phyloP scores from a whole-genome alignment of 2,113 vertebrate genomes.

The Vulpes vulpes region DNA sequence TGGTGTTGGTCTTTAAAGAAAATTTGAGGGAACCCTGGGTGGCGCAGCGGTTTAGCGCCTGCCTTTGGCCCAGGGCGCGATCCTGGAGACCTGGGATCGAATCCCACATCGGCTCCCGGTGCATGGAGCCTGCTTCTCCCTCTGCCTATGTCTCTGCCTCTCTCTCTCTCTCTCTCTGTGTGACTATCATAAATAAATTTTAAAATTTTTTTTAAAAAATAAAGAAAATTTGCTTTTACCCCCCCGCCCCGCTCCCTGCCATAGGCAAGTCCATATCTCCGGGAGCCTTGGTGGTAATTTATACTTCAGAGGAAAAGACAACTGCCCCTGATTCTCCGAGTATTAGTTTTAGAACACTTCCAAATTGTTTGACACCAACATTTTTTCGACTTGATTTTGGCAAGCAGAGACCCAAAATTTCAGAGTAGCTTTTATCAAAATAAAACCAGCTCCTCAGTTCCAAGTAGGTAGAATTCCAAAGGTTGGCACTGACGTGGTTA shows the following conservation, averaged over 20 bases:
- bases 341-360: slow-evolving; percentile 60
- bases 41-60: too few relatives aligned
- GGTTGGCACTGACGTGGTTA: neutral
- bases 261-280: neutral
- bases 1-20: neutral
- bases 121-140: too few relatives aligned
- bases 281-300: neutral
- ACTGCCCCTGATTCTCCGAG: slow-evolving; percentile 37
- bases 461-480: slow-evolving; percentile 42
- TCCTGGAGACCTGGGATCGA: too few relatives aligned
- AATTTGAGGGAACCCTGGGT: too few relatives aligned
- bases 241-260: too few relatives aligned
- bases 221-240: too few relatives aligned
- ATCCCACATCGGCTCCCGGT: too few relatives aligned
- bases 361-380: slow-evolving; percentile 37
- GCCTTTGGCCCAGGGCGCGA: too few relatives aligned
- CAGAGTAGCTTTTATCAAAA: slow-evolving; percentile 71
- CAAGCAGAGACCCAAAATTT: slow-evolving; percentile 6
- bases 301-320: neutral
- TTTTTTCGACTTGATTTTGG: slow-evolving; percentile 69
- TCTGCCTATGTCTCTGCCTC: too few relatives aligned
- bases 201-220: too few relatives aligned
- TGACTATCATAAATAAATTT: too few relatives aligned
- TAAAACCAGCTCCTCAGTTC: slow-evolving; percentile 59
- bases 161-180: too few relatives aligned